A percentile compares a stretch with the other conserved stretches of the same genome.
Evolutionary conservation across 2,797 vertebrate genomes (phyloP).

Genomic region (Poliocrania exsul): DNA sequence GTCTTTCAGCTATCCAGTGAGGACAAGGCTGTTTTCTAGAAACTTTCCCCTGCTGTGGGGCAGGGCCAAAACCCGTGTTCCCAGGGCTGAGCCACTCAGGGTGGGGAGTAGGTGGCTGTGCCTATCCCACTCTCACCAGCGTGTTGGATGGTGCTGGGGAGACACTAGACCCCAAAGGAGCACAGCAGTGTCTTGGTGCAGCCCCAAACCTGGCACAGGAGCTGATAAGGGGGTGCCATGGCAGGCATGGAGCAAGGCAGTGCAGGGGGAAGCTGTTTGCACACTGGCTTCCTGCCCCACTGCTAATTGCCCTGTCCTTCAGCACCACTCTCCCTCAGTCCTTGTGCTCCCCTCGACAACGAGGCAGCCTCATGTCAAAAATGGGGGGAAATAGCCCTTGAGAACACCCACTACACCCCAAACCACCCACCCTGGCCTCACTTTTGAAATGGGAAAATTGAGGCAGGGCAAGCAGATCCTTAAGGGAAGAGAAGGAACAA

Average conservation of each 20-base stretch:
- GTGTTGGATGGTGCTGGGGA: background rate
- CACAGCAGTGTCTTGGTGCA: fast-evolving
- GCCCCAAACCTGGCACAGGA: background rate
- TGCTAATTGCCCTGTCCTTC: background rate
- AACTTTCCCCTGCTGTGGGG: fast-evolving
- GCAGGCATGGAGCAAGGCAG: background rate
- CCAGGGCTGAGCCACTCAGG: background rate
- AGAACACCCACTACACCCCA: background rate
- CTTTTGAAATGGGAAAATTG: background rate
- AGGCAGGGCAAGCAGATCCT: background rate
- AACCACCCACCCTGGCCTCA: fast-evolving
- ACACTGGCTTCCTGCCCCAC: background rate
- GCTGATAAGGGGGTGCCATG: background rate
- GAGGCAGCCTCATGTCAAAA: background rate
- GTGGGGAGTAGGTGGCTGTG: fast-evolving
- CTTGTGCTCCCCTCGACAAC: fast-evolving
- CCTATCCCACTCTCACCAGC: fast-evolving
- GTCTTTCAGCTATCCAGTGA: fast-evolving
- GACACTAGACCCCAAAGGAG: background rate
- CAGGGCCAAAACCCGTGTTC: background rate
- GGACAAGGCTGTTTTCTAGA: background rate
- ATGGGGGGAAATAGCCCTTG: background rate
- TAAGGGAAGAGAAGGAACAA: background rate
- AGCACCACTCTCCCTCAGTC: background rate
- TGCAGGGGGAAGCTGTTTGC: background rate